Evolutionary conservation across 2,888 invertebrate species (phyloP), one percentile per base, ranked within the genome.

Genomic region (Ophioninae sp.): DNA sequence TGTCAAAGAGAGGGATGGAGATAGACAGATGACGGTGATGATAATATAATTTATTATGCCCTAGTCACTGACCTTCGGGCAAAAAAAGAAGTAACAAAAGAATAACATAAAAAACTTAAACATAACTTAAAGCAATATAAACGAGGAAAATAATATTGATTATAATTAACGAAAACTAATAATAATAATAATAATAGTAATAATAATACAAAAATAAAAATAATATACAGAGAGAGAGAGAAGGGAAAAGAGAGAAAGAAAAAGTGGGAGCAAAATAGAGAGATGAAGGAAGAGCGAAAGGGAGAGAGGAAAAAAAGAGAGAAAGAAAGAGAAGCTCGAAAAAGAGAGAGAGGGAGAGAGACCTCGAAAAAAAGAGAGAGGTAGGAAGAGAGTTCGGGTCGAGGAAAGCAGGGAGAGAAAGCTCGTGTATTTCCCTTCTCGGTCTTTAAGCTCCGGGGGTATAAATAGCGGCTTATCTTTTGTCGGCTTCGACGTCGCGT

Each of bases 381-480:
- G 30, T 30, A 44, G 44, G 13, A 10, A 44, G 9, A 44, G 51
- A 17, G 51, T 13, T 13, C 13, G 51, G 17, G 17, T 13, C 17
- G 17, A 51, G 51, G 51, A 17, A 13, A 17, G 51, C 51, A 51
- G 13, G 51, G 13, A 76, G 77, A 51, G 22, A 61, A 30, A 69
- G 65, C 69, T 78, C 75, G 71, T 69, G 72, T 77, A 81, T 84
- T 84, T 83, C 84, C 83, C 84, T 82, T 82, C 85, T 84, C 86
- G 83, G 85, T 86, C 86, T 88, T 90, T 91, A 90, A 91, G 87
- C 91, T 88, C 88, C 71, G 64, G 88, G 30, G 89, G 91, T 91
- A 91, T 91, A 91, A 91, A 92, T 91, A 91, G 91, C 91, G 85
- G 91, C 91, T 92, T 92, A 92, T 91, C 91, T 91, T 91, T 90